Base-by-base conservation (phyloP, 1,140 invertebrate genomes). In the Sweltsa coloradensis region DNA sequence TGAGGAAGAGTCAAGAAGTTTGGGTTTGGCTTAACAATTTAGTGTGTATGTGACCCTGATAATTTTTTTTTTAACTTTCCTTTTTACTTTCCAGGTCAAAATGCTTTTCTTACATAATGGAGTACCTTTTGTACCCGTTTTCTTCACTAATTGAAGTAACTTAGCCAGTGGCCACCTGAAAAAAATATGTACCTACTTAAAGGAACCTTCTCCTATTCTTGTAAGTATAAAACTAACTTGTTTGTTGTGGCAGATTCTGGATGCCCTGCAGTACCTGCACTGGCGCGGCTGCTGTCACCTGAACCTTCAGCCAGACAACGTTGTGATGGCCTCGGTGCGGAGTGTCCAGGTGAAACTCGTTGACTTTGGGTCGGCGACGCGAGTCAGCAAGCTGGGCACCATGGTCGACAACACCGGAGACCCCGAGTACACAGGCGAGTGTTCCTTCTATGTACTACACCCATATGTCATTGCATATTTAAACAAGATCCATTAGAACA, bases 221-320 rank as follows among this genome's bases (percentile, higher is more conserved):
- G n/a, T n/a, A n/a, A n/a, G n/a, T n/a, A n/a, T n/a, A n/a, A n/a
- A n/a, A n/a, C n/a, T n/a, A n/a, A n/a, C n/a, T n/a, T n/a, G 13
- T 16, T 49, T 39, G 21, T 31, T 48, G 24, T 36, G 9, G 2
- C 53, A 87, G 71, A 71, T 92, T 2, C 64, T 94, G 26, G 89
- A 94, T 61, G 90, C 76, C 1, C 62, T 94, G 6, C 87, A 94
- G 60, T 97, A 95, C 60, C 67, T 97, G 5, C 92, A 97, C 60
- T 92, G 91, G 83, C 73, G 87, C 59, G 90, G 88, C 1, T 81
- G 89, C 51, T 87, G 85, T 51, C 90, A 97, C 65, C 66, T 98
- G 21, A 89, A 98, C 62, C 68, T 99, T 14, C 90, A 97, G 62
- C 95, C 95, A 0, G 90, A 94, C 56, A 98, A 97, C 62, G 74